Base-by-base conservation (phyloP, 2,797 vertebrate genomes). In the Odontamblyopus lacepedii region DNA sequence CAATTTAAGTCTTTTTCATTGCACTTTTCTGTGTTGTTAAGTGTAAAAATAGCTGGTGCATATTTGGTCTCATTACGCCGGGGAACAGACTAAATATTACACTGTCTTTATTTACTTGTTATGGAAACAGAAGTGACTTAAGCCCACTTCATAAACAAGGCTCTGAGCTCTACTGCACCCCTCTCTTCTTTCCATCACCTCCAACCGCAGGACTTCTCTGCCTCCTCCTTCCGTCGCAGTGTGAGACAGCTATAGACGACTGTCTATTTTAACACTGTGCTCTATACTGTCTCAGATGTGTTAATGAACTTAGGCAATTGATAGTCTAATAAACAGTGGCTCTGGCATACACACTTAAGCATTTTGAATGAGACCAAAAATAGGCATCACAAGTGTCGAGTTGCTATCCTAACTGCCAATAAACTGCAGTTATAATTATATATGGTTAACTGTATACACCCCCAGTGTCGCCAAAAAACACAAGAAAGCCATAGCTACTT, bases 81-180 rank as follows among this genome's bases (percentile, higher is more conserved):
- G 53, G 53, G 59, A 48, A 76, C 66, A 78, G 69, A 74, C 72
- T 80, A 65, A 86, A 72, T 71, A 76, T 78, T 75, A 76, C 67
- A 61, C 13, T 60, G 73, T 80, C 82, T 78, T 63, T 91, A 76
- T 86, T 86, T 87, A 87, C 85, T 91, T 89, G 90, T 83, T 85
- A 85, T 91, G 90, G 82, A 86, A 89, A 92, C 87, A 70, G 79
- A 44, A 57, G 71, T 16, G 68, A 61, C 67, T 87, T 83, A 74
- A 82, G 72, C 77, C 73, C 41, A 67, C 69, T 72, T 75, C 70
- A 70, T 77, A 83, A 84, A 85, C 75, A 79, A 44, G 64, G 72
- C 72, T 86, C 75, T 50, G 57, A 74, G 80, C 77, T 55, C 63
- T 63, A 55, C 51, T 69, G 19, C 57, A 26, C 68, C 63, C 18